Percentiles rank a stretch among this genome's conserved stretches.
These are phyloP conservation scores for Trigoniulus corallinus DNA, from an alignment of 1,140 invertebrate genomes.

Conservation along the genomic window DNA sequence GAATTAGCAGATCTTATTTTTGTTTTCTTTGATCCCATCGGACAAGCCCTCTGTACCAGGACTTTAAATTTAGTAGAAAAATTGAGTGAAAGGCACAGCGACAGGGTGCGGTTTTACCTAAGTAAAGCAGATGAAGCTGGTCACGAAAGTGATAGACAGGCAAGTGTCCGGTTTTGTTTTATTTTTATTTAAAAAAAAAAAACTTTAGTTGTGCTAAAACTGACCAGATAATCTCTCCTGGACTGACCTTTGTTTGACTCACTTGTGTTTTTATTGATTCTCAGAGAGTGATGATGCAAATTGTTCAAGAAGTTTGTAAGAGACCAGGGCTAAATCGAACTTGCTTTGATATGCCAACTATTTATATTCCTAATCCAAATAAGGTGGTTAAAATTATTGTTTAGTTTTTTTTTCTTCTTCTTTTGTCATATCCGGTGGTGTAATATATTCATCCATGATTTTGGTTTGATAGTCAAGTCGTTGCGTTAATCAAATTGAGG, in stretches of 20 bases:
- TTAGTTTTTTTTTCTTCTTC: conserved; percentile 1
- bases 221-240: background rate
- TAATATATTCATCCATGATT: conserved; percentile 1
- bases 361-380: conserved; percentile 37
- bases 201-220: background rate
- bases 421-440: background rate
- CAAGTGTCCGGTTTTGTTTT: conserved; percentile 3
- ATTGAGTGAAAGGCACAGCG: conserved; percentile 34
- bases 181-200: background rate
- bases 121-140: conserved; percentile 45
- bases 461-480: conserved; percentile 21
- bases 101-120: conserved; percentile 38
- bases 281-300: conserved; percentile 44
- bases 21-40: conserved; percentile 47
- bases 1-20: conserved; percentile 41
- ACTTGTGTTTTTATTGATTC: background rate
- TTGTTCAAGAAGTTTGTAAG: conserved; percentile 44
- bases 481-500: conserved; percentile 42
- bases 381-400: conserved; percentile 23
- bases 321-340: conserved; percentile 38
- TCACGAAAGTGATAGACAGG: conserved; percentile 37
- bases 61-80: conserved; percentile 40
- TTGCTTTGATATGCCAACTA: conserved; percentile 45
- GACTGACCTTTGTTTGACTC: background rate
- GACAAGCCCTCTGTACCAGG: conserved; percentile 41